Evolutionary conservation across 2,113 vertebrate species (phyloP).

Genomic region (Cichladusa arquata): DNA sequence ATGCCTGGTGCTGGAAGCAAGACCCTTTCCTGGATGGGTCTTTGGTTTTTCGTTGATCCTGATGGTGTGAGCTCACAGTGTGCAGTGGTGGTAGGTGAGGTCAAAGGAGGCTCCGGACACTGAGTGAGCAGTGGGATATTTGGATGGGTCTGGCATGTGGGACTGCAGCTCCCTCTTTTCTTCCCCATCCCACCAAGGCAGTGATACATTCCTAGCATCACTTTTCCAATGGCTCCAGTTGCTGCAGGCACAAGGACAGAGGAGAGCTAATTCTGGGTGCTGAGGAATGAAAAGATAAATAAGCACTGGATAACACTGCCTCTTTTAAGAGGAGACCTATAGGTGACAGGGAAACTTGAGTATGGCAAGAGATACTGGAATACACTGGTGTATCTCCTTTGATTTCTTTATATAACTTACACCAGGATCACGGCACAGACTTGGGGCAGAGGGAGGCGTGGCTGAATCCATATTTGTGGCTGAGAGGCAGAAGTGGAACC

Average conservation of each 20-base stretch:
- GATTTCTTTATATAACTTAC: not conserved
- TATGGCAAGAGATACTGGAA: not conserved
- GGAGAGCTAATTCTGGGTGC: not conserved
- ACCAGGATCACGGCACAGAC: not conserved
- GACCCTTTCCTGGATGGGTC: not conserved
- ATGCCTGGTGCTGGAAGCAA: not conserved
- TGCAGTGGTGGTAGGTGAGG: not conserved
- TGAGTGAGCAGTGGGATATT: not conserved
- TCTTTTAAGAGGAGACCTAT: not conserved
- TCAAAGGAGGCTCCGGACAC: not conserved
- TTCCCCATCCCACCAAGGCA: not conserved
- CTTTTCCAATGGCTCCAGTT: not conserved
- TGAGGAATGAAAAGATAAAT: not conserved
- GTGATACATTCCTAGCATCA: not conserved
- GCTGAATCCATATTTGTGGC: not conserved
- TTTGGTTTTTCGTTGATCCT: not conserved
- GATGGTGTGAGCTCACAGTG: not conserved
- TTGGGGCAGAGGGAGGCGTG: not conserved
- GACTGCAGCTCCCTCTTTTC: not conserved
- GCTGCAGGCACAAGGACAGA: not conserved
- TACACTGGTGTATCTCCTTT: not conserved
- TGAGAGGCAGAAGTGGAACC: slow-evolving; percentile 4
- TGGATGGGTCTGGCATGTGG: not conserved
- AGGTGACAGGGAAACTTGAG: not conserved
- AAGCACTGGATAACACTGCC: not conserved